A percentile compares a stretch with the other conserved stretches of the same genome.
Evolutionary conservation across 2,113 vertebrate species (phyloP).

Genomic region (Boulengeromyrus knoepffleri): DNA sequence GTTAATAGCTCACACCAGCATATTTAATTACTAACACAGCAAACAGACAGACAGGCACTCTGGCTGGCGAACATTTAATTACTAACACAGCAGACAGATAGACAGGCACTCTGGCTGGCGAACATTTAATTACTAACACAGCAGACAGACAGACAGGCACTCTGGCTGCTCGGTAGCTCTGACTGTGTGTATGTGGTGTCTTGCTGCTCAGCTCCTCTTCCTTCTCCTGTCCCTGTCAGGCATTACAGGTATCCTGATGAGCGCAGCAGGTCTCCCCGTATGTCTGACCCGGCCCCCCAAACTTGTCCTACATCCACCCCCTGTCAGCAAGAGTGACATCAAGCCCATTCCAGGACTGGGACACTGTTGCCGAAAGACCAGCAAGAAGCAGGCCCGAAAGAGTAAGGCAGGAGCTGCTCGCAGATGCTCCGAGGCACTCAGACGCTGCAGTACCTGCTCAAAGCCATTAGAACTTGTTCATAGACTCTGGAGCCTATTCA

Average conservation of each 20-base stretch:
- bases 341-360: conserved; percentile 83
- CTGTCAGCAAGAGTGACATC: conserved; percentile 84
- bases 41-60: not conserved
- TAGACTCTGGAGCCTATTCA: not conserved
- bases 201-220: not conserved
- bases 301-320: conserved; percentile 81
- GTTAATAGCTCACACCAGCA: not conserved
- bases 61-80: no score
- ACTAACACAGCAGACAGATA: no score
- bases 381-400: conserved; percentile 87
- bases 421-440: not conserved
- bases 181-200: not conserved
- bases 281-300: conserved; percentile 88
- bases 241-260: conserved; percentile 95
- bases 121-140: no score
- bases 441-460: not conserved
- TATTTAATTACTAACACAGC: not conserved
- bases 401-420: conserved; percentile 50
- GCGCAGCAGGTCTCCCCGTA: conserved; percentile 80
- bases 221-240: conserved; percentile 47
- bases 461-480: not conserved
- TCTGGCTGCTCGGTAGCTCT: not conserved
- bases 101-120: no score
- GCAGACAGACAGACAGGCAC: not conserved
- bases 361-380: conserved; percentile 86